phyloP scores from a whole-genome alignment of 2,113 vertebrate genomes.

The Puntigrus tetrazona region DNA sequence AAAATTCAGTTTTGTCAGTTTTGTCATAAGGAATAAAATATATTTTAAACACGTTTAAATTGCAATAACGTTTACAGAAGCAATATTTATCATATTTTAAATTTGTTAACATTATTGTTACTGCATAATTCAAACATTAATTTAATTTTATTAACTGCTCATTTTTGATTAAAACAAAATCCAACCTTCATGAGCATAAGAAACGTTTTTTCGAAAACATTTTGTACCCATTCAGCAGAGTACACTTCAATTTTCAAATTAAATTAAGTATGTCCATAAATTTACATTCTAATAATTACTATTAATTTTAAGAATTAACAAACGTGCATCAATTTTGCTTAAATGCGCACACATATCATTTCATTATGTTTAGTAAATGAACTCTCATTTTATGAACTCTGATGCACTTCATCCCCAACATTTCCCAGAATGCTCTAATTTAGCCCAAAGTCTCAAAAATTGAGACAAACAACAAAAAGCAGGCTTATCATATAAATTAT shows the following conservation, averaged over 20 bases:
- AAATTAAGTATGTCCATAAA: background rate
- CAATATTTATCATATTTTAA: no score
- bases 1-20: no score
- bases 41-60: no score
- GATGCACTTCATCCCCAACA: background rate
- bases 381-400: background rate
- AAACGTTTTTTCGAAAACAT: background rate
- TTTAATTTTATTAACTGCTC: no score
- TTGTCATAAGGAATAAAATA: no score
- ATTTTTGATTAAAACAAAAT: background rate
- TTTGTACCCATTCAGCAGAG: background rate
- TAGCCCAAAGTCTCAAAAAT: background rate
- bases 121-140: no score
- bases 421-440: background rate
- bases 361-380: background rate
- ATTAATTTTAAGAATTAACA: background rate
- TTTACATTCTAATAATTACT: background rate
- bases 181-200: background rate
- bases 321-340: background rate
- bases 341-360: background rate
- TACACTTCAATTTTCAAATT: background rate
- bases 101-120: no score
- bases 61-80: background rate
- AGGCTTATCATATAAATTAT: background rate
- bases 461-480: background rate